phyloP scores from a whole-genome alignment of 2,888 invertebrate species.

The Drosophila subsilvestris region DNA sequence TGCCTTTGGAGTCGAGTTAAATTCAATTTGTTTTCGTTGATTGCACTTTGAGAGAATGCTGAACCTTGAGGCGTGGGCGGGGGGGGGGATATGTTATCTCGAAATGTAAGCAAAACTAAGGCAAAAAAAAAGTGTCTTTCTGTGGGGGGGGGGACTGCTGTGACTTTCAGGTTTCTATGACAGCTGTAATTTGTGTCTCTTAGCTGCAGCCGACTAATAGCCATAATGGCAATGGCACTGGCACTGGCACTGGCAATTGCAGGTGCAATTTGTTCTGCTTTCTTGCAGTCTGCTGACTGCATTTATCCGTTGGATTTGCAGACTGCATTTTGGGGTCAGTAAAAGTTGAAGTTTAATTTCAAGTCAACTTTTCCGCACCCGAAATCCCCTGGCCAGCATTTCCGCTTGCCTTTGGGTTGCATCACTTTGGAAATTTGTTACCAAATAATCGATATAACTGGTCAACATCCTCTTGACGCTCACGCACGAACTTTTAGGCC shows the following conservation, averaged over 20 bases:
- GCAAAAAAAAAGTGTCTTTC: conserved; percentile 12
- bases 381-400: neutral
- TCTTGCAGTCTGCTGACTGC: conserved; percentile 45
- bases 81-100: neutral
- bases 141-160: neutral
- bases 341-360: conserved; percentile 61
- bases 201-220: conserved; percentile 27
- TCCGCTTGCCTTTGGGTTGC: conserved; percentile 38
- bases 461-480: conserved; percentile 10
- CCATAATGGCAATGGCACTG: conserved; percentile 17
- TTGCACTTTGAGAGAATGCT: conserved; percentile 28
- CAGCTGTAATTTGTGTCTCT: conserved; percentile 37
- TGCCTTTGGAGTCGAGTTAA: conserved; percentile 48
- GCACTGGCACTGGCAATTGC: conserved; percentile 6
- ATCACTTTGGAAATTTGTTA: conserved; percentile 57
- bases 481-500: neutral
- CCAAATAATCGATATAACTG: conserved; percentile 51
- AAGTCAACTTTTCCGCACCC: conserved; percentile 12
- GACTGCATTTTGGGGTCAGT: conserved; percentile 66
- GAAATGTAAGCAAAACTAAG: neutral
- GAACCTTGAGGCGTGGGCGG: neutral
- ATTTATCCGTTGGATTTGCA: conserved; percentile 1
- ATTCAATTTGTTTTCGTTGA: conserved; percentile 28
- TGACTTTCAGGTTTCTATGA: conserved; percentile 17
- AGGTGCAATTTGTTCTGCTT: conserved; percentile 70